Evolutionary conservation across 2,888 invertebrate species (phyloP), one percentile per base, ranked within the genome.

Genomic region (Lampropteryx suffumata): DNA sequence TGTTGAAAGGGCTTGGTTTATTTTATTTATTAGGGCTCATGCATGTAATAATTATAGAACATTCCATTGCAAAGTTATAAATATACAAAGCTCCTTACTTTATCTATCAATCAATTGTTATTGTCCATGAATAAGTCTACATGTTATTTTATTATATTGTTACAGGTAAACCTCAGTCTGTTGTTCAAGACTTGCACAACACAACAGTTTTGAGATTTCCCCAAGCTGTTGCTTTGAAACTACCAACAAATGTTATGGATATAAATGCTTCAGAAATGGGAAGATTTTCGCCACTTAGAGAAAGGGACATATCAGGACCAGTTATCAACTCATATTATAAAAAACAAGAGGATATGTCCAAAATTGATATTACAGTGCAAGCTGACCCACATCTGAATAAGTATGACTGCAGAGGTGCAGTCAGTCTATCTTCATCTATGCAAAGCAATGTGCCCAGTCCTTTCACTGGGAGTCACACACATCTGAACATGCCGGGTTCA

Each of bases 401-500:
- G 40, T 95, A 94, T 78, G 94, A 94, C 65, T 94, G 93, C 55
- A 87, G 87, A 39, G 94, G 94, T 1, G 92, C 93, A 6, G 91
- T 95, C 0, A 94, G 91, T 70, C 82, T 95, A 6, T 93, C 92
- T 55, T 92, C 94, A 1, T 92, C 92, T 0, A 95, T 95, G 95
- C 95, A 95, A 72, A 94, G 92, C 51, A 95, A 94, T 78, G 95
- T 95, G 0, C 95, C 95, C 0, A 91, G 92, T 51, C 95, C 95
- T 0, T 94, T 92, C 59, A 91, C 91, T 57, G 92, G 92, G 0
- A 89, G 90, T 57, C 83, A 91, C 57, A 92, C 92, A n/a, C 94
- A 94, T 67, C 81, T 94, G n/a, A 93, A 93, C 62, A 95, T 95
- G 94, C 95, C 95, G 0, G 94, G 95, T 1, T 94, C 95, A 0